phyloP scores from a whole-genome alignment of 1,140 invertebrate species.

The Drosophila nannoptera region DNA sequence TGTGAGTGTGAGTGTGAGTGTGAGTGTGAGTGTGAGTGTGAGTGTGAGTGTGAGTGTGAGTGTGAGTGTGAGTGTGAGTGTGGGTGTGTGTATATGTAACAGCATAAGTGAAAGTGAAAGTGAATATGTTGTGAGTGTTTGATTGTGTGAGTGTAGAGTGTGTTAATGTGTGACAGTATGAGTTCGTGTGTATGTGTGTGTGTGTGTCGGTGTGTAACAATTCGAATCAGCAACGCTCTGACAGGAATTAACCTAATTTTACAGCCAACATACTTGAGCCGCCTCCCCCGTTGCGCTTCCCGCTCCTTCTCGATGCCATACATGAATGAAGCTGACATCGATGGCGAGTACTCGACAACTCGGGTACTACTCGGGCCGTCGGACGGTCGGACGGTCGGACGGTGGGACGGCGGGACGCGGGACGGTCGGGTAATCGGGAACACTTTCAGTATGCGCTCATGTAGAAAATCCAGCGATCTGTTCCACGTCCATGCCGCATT shows the following conservation, averaged over 20 bases:
- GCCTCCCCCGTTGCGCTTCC: background rate
- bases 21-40: no score
- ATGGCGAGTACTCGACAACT: constrained; percentile 12
- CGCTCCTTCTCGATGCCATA: constrained; percentile 12
- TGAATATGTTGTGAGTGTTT: background rate
- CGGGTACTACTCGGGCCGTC: no score
- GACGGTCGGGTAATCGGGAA: constrained; percentile 21
- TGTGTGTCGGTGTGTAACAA: constrained; percentile 40
- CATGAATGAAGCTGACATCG: constrained; percentile 44
- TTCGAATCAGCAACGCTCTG: constrained; percentile 69
- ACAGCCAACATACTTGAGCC: constrained; percentile 58
- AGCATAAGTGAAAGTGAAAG: background rate
- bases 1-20: no score
- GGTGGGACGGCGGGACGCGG: no score
- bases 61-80: background rate
- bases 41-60: no score
- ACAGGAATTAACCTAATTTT: constrained; percentile 78
- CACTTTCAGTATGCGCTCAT: constrained; percentile 70
- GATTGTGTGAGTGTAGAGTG: background rate
- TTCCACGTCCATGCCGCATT: constrained; percentile 75
- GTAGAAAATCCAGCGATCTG: constrained; percentile 77
- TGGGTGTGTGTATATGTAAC: no score
- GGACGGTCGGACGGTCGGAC: no score
- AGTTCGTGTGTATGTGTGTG: background rate
- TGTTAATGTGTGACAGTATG: no score